Base-by-base conservation (phyloP, 2,797 vertebrate species). In the Menidia menidia region DNA sequence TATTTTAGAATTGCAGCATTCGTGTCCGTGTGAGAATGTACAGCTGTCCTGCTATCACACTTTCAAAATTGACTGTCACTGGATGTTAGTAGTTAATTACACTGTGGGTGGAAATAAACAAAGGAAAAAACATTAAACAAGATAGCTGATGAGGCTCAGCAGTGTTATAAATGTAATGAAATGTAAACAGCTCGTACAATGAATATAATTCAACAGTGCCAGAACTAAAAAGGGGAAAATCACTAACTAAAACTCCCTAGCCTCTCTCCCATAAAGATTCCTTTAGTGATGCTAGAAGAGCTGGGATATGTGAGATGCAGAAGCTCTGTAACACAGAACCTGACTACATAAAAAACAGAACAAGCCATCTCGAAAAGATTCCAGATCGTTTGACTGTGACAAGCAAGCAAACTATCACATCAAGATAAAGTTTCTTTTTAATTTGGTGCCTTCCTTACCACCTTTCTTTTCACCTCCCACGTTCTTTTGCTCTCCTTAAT, bases 221-320 rank as follows among this genome's bases (percentile, higher is more conserved):
- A 53, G 68, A 33, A 71, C 25, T 10, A 47, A 15, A 76, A 64
- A 25, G 43, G 39, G 50, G 0, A 39, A 51, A 31, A 57, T 16
- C 60, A 62, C 59, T 65, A 48, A 35, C 59, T 53, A 47, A 78
- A 54, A 61, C 16, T 48, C 35, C 35, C 39, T 68, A 69, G 45
- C 52, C 61, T 64, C 30, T 50, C 81, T 64, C 60, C 57, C 62
- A 57, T 69, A 64, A 64, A 73, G 75, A 66, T 68, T 73, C 62
- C 76, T 75, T 82, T 77, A 64, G 66, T 71, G 71, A 81, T 76
- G 82, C 77, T 81, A 68, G 73, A 82, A 76, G 75, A 80, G 73
- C 66, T 66, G 67, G 43, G 51, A 57, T 52, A 86, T 86, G 92
- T 72, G 75, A 86, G 87, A 88, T 81, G 80, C 89, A 92, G 87